Percentiles rank a stretch among this genome's conserved stretches.
phyloP scores from a whole-genome alignment of 2,888 invertebrate genomes.

The Tipula helvola region DNA sequence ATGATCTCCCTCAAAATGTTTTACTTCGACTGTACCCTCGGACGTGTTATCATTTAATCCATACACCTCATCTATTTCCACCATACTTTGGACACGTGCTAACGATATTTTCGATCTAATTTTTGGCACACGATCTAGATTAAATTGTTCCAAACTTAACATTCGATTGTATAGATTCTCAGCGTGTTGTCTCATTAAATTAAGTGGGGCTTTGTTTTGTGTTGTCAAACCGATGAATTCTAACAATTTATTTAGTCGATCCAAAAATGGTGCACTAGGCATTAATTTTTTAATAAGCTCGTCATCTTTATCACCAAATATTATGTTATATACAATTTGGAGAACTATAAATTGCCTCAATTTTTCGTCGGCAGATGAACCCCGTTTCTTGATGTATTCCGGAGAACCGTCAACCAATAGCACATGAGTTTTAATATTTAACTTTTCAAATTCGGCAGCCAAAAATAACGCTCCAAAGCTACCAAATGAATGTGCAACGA shows the following conservation, averaged over 20 bases:
- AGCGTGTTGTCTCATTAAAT: constrained; percentile 34
- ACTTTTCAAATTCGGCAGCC: constrained; percentile 53
- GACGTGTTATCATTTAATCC: constrained; percentile 46
- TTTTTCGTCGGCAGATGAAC: constrained; percentile 21
- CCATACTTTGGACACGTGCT: constrained; percentile 44
- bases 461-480: constrained; percentile 64
- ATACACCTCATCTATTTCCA: constrained; percentile 49
- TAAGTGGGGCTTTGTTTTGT: constrained; percentile 28
- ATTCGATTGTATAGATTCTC: constrained; percentile 41
- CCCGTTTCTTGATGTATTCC: constrained; percentile 44
- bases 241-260: background rate
- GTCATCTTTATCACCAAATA: background rate
- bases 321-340: background rate
- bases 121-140: constrained; percentile 35
- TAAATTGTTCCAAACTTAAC: constrained; percentile 39
- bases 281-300: background rate
- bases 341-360: background rate
- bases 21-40: constrained; percentile 42
- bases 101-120: constrained; percentile 46
- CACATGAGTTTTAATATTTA: constrained; percentile 48
- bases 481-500: constrained; percentile 90
- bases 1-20: constrained; percentile 61
- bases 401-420: constrained; percentile 75
- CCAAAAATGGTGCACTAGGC: background rate
- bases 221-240: constrained; percentile 36